phyloP scores from a whole-genome alignment of 2,797 vertebrate genomes.

The Momotus momota region DNA sequence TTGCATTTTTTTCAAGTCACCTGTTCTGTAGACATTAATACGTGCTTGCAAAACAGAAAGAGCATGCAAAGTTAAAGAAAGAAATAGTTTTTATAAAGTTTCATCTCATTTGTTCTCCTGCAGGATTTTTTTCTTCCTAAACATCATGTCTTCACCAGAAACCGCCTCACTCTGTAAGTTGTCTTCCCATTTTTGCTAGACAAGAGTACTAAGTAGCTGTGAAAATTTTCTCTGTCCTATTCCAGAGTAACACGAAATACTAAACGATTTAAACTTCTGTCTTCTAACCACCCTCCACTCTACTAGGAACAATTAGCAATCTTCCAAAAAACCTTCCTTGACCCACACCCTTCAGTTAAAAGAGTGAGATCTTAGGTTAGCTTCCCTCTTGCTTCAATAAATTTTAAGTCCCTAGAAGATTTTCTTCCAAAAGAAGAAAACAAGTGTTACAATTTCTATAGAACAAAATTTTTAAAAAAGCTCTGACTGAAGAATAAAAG shows the following conservation, averaged over 20 bases:
- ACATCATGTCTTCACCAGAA: neutral
- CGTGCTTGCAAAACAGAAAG: neutral
- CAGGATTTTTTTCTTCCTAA: neutral
- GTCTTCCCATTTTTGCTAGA: neutral
- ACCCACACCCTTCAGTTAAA: neutral
- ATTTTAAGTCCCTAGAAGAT: neutral
- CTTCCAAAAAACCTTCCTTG: neutral
- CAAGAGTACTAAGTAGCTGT: neutral
- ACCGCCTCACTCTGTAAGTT: neutral
- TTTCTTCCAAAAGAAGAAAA: neutral
- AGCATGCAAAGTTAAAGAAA: neutral
- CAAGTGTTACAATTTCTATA: neutral
- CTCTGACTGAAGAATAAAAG: conserved; percentile 29
- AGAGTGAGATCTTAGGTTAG: neutral
- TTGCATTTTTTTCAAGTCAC: neutral
- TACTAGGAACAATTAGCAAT: neutral
- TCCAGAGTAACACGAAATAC: neutral
- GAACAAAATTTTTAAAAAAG: conserved; percentile 4
- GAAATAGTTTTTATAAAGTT: neutral
- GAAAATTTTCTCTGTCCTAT: neutral
- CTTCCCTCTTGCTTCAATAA: neutral
- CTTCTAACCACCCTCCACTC: neutral
- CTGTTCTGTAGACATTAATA: neutral
- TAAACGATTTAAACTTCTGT: neutral
- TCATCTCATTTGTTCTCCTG: neutral